Base-by-base conservation (phyloP, 2,113 vertebrate genomes). In the Lasiurus cinereus region DNA sequence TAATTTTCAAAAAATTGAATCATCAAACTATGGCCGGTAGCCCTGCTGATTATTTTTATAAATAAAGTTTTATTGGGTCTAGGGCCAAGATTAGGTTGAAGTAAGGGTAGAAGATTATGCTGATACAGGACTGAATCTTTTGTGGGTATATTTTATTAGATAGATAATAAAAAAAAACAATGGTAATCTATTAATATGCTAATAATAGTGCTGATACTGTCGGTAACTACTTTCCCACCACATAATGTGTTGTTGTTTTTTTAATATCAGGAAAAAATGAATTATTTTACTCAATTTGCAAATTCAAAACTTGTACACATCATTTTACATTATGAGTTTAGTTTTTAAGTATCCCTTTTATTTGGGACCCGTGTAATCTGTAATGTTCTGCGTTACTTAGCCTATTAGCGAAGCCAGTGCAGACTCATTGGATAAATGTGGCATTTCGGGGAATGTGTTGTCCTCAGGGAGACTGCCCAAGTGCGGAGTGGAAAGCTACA, bases 361-460 rank as follows among this genome's bases (percentile, higher is more conserved):
- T 27, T 5, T 33, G 80, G 14, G 2, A 11, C 6, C 3, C 2
- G 9, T 0, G 15, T 15, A 21, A 2, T 13, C 29, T 2, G 4
- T 13, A 2, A 16, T 8, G 14, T 9, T 15, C 66, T 16, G 5
- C 16, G 33, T 27, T 12, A 19, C 1, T 24, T 13, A 11, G n/a
- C 27, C 46, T 21, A 27, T 62, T 22, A 27, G 36, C 13, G 14
- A 59, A 74, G 39, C 3, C 22, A 16, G 8, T 27, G 24, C 43
- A 29, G 39, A 43, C 36, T 19, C 70, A 8, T 12, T 9, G 70
- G 70, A 13, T 14, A 39, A 22, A 13, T 27, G 72, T 11, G 72
- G 27, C 8, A 6, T 48, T 43, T 6, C 19, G 69, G 31, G 0
- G 19, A n/a, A 27, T 9, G 4, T 1, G 3, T 4, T 10, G 3